Evolutionary conservation across 2,888 invertebrate species (phyloP), one percentile per base, ranked within the genome.

Genomic region (Metellina segmentata): DNA sequence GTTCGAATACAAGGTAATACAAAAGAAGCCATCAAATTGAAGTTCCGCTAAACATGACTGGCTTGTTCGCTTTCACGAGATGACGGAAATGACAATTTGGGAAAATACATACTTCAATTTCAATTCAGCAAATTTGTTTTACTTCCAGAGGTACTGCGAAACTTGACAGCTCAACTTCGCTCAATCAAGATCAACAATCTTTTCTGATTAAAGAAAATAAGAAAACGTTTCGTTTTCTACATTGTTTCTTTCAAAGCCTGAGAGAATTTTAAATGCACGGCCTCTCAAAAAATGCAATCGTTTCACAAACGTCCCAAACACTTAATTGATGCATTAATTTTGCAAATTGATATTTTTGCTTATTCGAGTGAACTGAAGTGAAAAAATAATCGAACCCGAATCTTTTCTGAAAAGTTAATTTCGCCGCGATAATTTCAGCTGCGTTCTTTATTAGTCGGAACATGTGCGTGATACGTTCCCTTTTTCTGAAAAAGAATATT

Each of bases 341-440:
- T 11, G 19, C 19, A n/a, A 78, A 78, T 78, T 78, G 52, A 78
- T 78, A 78, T 78, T 78, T 78, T 78, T 52, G 8, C 52, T 61
- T 51, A 78, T n/a, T 16, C 19, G 7, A 52, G 78, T 52, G 52
- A 52, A 78, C 51, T 61, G 61, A 20, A 78, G 52, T 78, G 52
- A 16, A 52, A 78, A 78, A 78, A 78, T 52, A 52, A 78, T 16
- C 49, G 2, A 61, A 16, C 19, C 11, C 51, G n/a, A 77, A 77
- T 77, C 77, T 78, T 78, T 78, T 78, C 16, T 20, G 13, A n/a
- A 52, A 78, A 78, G 52, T 61, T 61, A 61, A 61, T 61, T 52
- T 7, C n/a, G 52, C n/a, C 20, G 16, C 16, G n/a, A 52, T 78
- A 78, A n/a, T 78, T 20, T 52, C 51, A 52, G 52, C n/a, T 48